These are phyloP conservation scores for Bryconaethiops microstoma DNA, from an alignment of 2,797 vertebrate genomes.

Conservation along the genomic window DNA sequence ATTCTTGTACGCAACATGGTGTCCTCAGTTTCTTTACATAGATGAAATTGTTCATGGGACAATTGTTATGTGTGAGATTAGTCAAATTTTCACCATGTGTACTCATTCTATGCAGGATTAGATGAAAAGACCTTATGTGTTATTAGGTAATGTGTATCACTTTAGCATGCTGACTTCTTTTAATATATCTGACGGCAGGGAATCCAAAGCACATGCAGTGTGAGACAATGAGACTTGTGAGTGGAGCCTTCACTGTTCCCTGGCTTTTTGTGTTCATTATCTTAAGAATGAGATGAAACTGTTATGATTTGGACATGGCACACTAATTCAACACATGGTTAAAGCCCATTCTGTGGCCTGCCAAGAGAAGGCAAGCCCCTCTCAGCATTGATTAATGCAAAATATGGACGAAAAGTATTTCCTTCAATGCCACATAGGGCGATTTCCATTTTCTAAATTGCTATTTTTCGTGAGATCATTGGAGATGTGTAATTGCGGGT, in stretches of 20 bases:
- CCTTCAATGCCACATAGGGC: constrained; percentile 57
- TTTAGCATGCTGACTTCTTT: constrained; percentile 25
- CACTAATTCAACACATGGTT: constrained; percentile 36
- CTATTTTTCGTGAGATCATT: constrained; percentile 64
- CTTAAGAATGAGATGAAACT: constrained; percentile 47
- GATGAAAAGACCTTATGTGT: constrained; percentile 7
- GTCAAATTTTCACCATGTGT: constrained; percentile 14
- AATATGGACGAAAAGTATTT: constrained; percentile 60
- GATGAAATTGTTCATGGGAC: not conserved
- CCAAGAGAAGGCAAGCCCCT: constrained; percentile 14
- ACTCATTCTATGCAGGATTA: constrained; percentile 30
- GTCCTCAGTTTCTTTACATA: not conserved
- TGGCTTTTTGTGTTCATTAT: constrained; percentile 52
- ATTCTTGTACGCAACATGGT: not conserved
- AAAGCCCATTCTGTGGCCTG: constrained; percentile 32
- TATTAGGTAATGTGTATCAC: constrained; percentile 14
- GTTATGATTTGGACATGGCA: constrained; percentile 33
- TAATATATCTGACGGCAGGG: constrained; percentile 3
- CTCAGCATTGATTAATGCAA: constrained; percentile 52
- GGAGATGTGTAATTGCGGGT: constrained; percentile 57
- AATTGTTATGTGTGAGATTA: not conserved
- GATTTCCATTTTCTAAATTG: constrained; percentile 68
- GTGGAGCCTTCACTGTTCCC: constrained; percentile 44
- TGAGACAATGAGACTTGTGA: constrained; percentile 23
- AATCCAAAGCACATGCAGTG: constrained; percentile 39